Evolutionary conservation across 2,888 invertebrate genomes (phyloP).

Genomic region (Drosophila hamatofila): DNA sequence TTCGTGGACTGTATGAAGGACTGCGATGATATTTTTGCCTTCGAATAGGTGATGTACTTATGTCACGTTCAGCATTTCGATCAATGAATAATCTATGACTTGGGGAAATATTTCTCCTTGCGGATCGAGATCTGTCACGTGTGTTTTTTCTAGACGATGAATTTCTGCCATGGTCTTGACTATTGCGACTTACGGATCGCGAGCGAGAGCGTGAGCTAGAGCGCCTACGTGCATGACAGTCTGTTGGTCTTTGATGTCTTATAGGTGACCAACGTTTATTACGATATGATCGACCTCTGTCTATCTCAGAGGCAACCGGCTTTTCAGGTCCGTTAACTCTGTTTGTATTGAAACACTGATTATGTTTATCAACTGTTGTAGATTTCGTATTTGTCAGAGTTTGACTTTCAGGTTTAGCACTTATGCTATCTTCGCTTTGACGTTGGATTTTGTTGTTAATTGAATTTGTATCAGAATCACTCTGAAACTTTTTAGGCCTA

Average conservation of each 20-base stretch:
- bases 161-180: neutral
- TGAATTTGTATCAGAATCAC: neutral
- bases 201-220: neutral
- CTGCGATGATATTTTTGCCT: neutral
- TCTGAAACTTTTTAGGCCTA: neutral
- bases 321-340: neutral
- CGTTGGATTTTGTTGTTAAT: neutral
- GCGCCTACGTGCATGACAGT: neutral
- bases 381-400: neutral
- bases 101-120: neutral
- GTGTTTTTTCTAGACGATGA: neutral
- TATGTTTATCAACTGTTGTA: neutral
- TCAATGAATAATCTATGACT: neutral
- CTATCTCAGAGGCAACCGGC: neutral
- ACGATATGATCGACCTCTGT: neutral
- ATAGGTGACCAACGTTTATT: neutral
- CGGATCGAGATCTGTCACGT: neutral
- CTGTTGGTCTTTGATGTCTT: neutral
- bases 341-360: neutral
- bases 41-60: neutral
- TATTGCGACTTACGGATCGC: neutral
- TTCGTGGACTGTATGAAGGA: neutral
- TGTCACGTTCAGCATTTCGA: neutral
- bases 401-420: neutral
- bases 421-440: neutral